Evolutionary conservation across 2,113 vertebrate species (phyloP), one percentile per base, ranked within the genome.

Genomic region (Thamnophis sirtalis): DNA sequence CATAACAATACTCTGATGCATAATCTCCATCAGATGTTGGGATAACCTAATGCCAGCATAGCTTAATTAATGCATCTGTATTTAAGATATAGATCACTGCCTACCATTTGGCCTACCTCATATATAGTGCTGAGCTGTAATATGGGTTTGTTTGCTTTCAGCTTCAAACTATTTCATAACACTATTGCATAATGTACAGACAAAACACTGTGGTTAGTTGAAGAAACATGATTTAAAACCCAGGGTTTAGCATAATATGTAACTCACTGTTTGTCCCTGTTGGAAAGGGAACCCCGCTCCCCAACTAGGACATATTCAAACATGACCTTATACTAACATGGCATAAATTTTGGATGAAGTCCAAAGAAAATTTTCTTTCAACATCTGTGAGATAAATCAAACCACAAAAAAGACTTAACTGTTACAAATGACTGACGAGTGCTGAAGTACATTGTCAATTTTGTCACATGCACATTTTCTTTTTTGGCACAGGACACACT

Each of bases 391-490:
- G 38, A 28, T 50, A 24, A 60, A 88, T 38, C 9, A 9, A 26
- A 84, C 10, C 85, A 11, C 1, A 63, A 80, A 38, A 1, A 1
- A 3, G 0, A 0, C 85, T 93, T 88, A 11, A 87, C 87, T 56
- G 88, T 84, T 43, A 68, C 5, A 94, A 54, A 92, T 48, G n/a
- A 8, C 51, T 92, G 89, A 94, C 2, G 0, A 58, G 49, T 94
- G 0, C 0, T 88, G 49, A 22, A 73, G 1, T 17, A 60, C 54
- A 56, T 48, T 3, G 93, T 0, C 90, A 15, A 3, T 93, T 89
- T 90, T 1, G 26, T 87, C 88, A 60, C 56, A 86, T 3, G 2
- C 89, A 2, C 5, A 0, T 38, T 92, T 88, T n/a, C 33, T 38
- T 1, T 90, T 91, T 85, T 22, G 89, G 93, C 26, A 90, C 7